Evolutionary conservation across 2,797 vertebrate species (phyloP).

Genomic region (Eleutherodactylus coqui): DNA sequence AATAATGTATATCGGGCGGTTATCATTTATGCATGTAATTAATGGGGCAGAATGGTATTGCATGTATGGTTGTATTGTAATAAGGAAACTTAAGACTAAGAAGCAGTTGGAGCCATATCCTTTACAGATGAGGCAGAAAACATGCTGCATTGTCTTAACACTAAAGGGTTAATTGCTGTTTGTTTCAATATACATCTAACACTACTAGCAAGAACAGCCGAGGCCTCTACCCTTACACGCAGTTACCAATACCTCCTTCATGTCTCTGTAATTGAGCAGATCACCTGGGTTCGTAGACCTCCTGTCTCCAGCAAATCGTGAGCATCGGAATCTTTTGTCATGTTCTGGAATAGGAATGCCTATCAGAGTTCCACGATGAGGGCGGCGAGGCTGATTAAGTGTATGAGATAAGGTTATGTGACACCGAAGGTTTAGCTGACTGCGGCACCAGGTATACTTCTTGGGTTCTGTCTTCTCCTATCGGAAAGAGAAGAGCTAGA

Average conservation of each 20-base stretch:
- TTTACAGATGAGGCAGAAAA: neutral
- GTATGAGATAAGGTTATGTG: slow-evolving; percentile 77
- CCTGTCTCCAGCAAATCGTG: slow-evolving; percentile 76
- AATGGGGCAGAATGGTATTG: too few species aligned
- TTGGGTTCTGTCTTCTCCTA: slow-evolving; percentile 42
- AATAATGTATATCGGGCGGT: too few species aligned
- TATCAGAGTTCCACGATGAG: slow-evolving; percentile 70
- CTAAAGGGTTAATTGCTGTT: slow-evolving; percentile 36
- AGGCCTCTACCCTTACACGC: slow-evolving; percentile 50
- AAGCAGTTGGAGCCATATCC: slow-evolving; percentile 23
- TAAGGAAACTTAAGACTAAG: neutral
- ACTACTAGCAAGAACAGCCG: slow-evolving; percentile 48
- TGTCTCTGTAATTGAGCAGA: slow-evolving; percentile 65
- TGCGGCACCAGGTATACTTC: slow-evolving; percentile 53
- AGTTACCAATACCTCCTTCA: slow-evolving; percentile 60
- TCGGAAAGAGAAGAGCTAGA: neutral
- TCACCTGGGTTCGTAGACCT: slow-evolving; percentile 71
- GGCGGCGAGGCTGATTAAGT: slow-evolving; percentile 73
- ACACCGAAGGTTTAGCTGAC: slow-evolving; percentile 69
- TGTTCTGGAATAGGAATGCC: slow-evolving; percentile 69
- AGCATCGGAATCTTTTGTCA: slow-evolving; percentile 75
- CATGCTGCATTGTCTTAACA: neutral
- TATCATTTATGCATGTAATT: too few species aligned
- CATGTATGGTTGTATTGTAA: neutral
- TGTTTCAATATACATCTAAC: slow-evolving; percentile 13